Base-by-base conservation (phyloP, 2,113 vertebrate species). In the Propithecus coquereli region DNA sequence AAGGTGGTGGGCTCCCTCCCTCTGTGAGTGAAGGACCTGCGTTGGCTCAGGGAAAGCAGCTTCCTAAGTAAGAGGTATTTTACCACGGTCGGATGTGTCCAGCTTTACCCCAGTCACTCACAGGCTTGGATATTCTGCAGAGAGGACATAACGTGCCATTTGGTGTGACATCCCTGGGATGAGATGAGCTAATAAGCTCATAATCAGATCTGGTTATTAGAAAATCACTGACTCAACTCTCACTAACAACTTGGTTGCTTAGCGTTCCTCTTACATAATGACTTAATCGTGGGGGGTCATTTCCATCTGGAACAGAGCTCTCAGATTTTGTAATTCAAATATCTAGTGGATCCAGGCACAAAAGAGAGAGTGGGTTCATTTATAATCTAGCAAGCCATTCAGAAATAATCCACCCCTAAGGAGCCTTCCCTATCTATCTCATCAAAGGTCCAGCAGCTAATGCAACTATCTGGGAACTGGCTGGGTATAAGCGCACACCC, bases 101-200 rank as follows among this genome's bases (percentile, higher is more conserved):
- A 43, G 71, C 25, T 83, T 70, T 50, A 27, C 22, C 50, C 17
- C 54, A 22, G 27, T 8, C 63, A 63, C 17, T 90, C 73, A 57
- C 63, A 34, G 23, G 52, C 73, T 37, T 63, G 47, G 34, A 18
- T 34, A 20, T 43, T 65, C 77, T n/a, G 16, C 6, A n/a, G n/a
- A 9, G 50, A 74, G 32, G 25, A 23, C 8, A 1, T 27, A 13
- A 27, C 27, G 1, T 9, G 37, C 20, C 0, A 13, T n/a, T n/a
- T 10, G 3, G 63, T 37, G 37, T 32, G 25, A 34, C 8, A 5
- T 57, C 25, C 37, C 65, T 17, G 65, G 37, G 37, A 52, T 8
- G n/a, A 3, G 32, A 45, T 16, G 0, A 8, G 65, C 50, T 50
- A n/a, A n/a, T 8, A 40, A 61, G 74, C 50, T 94, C 40, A 20